These are phyloP conservation scores for Holothuria scabra DNA, from an alignment of 53 echinoderm and acorn worm genomes.

Conservation along the genomic window DNA sequence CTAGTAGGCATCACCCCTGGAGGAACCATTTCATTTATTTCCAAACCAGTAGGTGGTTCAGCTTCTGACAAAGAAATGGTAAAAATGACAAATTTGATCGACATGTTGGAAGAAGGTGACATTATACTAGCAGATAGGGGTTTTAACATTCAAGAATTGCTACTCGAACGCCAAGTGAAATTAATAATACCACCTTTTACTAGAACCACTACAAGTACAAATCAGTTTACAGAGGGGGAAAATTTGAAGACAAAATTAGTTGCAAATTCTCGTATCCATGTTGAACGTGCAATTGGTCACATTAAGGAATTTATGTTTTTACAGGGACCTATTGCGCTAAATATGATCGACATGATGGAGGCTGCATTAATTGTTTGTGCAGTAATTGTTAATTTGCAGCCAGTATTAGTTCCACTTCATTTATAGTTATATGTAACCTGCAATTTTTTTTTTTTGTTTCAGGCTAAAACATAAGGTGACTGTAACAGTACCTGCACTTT, in stretches of 20 bases:
- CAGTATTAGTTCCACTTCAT: constrained; percentile 47
- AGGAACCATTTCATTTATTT: constrained; percentile 68
- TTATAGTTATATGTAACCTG: constrained; percentile 4
- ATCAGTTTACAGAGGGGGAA: constrained; percentile 55
- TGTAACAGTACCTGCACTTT: too few relatives aligned
- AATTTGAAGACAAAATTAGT: constrained; percentile 11
- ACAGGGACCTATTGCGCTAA: constrained; percentile 67
- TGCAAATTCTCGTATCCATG: constrained; percentile 55
- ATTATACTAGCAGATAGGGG: constrained; percentile 71
- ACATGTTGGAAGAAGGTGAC: constrained; percentile 60
- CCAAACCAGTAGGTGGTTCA: constrained; percentile 52
- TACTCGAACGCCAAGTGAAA: constrained; percentile 57
- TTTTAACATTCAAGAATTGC: constrained; percentile 70
- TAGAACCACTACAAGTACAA: constrained; percentile 37
- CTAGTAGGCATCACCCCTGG: constrained; percentile 72
- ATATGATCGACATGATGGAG: constrained; percentile 67
- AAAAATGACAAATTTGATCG: constrained; percentile 59
- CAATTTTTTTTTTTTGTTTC: too few relatives aligned
- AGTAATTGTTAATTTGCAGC: constrained; percentile 58
- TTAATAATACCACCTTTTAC: constrained; percentile 70
- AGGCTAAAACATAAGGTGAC: too few relatives aligned
- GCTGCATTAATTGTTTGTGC: constrained; percentile 57
- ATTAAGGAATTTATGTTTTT: constrained; percentile 64
- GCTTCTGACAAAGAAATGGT: constrained; percentile 74
- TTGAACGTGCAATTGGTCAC: constrained; percentile 59